Evolutionary conservation across 2,888 invertebrate species (phyloP).

Genomic region (Plebejus anna): DNA sequence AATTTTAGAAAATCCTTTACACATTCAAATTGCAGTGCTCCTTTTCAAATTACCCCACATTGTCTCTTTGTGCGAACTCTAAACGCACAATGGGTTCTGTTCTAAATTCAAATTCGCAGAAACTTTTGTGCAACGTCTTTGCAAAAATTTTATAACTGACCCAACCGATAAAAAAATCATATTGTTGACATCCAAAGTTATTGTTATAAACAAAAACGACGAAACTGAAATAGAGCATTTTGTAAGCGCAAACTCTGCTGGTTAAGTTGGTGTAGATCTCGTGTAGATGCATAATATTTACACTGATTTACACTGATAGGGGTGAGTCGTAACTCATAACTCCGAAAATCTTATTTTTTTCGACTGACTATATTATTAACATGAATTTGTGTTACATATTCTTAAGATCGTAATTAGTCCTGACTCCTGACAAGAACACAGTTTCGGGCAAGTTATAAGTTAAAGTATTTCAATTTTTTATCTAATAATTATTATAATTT

Average conservation of each 20-base stretch:
- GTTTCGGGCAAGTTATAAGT: too few relatives aligned
- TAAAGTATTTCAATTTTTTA: background rate
- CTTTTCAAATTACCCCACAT: conserved; percentile 47
- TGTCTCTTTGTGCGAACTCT: conserved; percentile 49
- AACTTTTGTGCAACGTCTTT: conserved; percentile 62
- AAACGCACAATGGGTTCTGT: conserved; percentile 55
- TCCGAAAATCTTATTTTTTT: background rate
- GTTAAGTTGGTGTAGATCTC: background rate
- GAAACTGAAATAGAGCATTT: conserved; percentile 19
- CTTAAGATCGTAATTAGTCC: too few relatives aligned
- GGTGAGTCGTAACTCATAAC: background rate
- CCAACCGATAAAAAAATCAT: conserved; percentile 27
- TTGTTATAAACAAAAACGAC: conserved; percentile 19
- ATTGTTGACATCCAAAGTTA: conserved; percentile 24
- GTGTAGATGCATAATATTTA: too few relatives aligned
- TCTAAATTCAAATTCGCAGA: conserved; percentile 68
- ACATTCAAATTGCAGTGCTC: conserved; percentile 44
- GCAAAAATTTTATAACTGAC: conserved; percentile 33
- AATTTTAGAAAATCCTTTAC: conserved; percentile 46
- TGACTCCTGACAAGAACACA: too few relatives aligned
- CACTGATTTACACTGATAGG: background rate
- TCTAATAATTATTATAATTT: background rate
- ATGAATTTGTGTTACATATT: too few relatives aligned
- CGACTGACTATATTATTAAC: background rate
- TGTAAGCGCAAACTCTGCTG: background rate